phyloP scores from a whole-genome alignment of 2,113 vertebrate species.

The Mystacornis crossleyi region DNA sequence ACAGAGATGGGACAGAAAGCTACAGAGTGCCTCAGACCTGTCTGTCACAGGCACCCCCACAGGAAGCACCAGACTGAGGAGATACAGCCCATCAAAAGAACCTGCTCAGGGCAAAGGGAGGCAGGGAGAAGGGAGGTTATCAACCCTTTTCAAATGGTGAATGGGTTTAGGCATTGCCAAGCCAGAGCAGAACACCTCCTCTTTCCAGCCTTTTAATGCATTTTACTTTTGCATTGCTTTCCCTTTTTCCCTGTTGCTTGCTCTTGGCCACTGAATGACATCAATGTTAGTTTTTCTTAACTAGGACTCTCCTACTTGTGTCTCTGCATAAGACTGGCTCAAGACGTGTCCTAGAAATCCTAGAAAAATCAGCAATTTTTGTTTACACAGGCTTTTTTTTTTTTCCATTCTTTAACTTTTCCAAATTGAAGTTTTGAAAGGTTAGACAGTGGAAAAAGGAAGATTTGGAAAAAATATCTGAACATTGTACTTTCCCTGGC shows the following conservation, averaged over 20 bases:
- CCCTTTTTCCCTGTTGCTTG: not conserved
- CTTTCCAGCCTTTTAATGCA: not conserved
- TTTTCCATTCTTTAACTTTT: not conserved
- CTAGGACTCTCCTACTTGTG: not conserved
- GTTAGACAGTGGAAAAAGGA: constrained; percentile 50
- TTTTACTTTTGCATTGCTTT: not conserved
- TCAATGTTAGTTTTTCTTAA: not conserved
- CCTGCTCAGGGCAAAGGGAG: not conserved
- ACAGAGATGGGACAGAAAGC: not conserved
- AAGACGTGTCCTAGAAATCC: not conserved
- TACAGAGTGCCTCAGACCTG: not conserved
- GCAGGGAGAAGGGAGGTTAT: not conserved
- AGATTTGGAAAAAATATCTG: constrained; percentile 38
- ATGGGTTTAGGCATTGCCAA: not conserved
- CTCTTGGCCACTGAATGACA: not conserved
- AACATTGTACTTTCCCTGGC: constrained; percentile 45
- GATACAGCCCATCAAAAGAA: not conserved
- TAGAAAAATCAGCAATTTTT: not conserved
- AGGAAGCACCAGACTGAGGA: not conserved
- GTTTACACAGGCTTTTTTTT: not conserved
- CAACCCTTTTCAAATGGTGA: not conserved
- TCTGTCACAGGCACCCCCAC: not conserved
- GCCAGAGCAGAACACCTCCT: not conserved
- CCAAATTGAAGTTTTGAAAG: constrained; percentile 8
- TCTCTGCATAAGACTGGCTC: not conserved